These are phyloP conservation scores for Opisthocomus hoazin DNA, from an alignment of 2,113 vertebrate genomes.

Conservation along the genomic window DNA sequence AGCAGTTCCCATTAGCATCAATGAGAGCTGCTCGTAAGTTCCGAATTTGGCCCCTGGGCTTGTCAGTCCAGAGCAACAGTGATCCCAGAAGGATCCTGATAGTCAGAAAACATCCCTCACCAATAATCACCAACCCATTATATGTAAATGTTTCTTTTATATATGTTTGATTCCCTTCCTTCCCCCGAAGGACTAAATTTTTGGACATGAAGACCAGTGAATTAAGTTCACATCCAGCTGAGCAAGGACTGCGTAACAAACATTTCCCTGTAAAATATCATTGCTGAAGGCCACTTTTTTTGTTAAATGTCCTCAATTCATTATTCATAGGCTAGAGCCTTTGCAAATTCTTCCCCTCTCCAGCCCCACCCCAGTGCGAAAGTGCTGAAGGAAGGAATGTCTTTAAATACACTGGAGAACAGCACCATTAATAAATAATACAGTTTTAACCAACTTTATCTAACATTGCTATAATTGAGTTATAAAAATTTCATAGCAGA, in stretches of 20 bases:
- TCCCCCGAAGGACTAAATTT: conserved; percentile 15
- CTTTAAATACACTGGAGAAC: conserved; percentile 46
- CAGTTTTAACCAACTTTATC: conserved; percentile 44
- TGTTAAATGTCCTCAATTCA: conserved; percentile 27
- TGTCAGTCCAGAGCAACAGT: conserved; percentile 19
- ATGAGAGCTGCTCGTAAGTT: not conserved
- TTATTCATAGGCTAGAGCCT: conserved; percentile 39
- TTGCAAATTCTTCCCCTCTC: not conserved
- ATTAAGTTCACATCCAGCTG: conserved; percentile 8
- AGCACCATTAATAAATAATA: conserved; percentile 43
- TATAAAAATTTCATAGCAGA: conserved; percentile 36
- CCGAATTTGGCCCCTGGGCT: not conserved
- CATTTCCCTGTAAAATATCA: not conserved
- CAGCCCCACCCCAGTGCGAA: not conserved
- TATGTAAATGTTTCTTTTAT: conserved; percentile 8
- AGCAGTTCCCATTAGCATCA: conserved; percentile 33
- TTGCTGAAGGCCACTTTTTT: conserved; percentile 12
- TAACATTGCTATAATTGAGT: conserved; percentile 52
- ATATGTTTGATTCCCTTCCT: conserved; percentile 15
- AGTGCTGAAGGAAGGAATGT: conserved; percentile 45
- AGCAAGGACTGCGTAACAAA: conserved; percentile 18
- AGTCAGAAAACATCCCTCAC: conserved; percentile 9
- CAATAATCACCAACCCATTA: conserved; percentile 21
- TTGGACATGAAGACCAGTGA: not conserved
- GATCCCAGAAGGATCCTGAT: conserved; percentile 14